Base-by-base conservation (phyloP, 2,113 vertebrate genomes). In the Tiliqua scincoides region DNA sequence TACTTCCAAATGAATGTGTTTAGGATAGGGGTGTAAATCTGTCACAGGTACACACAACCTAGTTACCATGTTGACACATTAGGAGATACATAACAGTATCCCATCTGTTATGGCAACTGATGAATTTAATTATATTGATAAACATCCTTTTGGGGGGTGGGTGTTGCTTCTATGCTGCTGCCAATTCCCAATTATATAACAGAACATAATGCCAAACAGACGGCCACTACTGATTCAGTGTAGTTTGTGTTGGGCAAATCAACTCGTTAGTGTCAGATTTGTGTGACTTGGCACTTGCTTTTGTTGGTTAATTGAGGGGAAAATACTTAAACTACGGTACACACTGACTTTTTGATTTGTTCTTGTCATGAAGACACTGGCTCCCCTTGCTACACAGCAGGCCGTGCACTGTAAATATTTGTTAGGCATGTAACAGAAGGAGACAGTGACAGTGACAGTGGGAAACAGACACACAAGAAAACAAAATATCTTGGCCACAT, bases 161-260 rank as follows among this genome's bases (percentile, higher is more conserved):
- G 75, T 88, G 61, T 87, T 65, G 40, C 48, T 92, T 92, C 76
- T 90, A 23, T 74, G 11, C 32, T 74, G 54, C 84, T 86, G 84
- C 62, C 84, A 91, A 85, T 86, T 93, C 91, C 77, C 12, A 85
- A 86, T 85, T 85, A 88, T 79, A 30, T 86, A 82, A 91, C 89
- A 91, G 80, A 83, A 89, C 85, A 88, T 88, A 94, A 91, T 73
- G 87, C 65, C 70, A 91, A 94, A 89, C 85, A 91, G 89, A 93
- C 83, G 93, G 90, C 72, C 88, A 48, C 73, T 92, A 93, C 88
- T 93, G 89, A 92, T 93, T 92, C 87, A 84, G 30, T 68, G 71
- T 87, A 87, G 77, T 81, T 91, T 92, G 91, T 93, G 92, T 92
- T 93, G 91, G 89, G 86, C 90, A 93, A 93, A 93, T 89, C 85